Percentiles rank a stretch among this genome's conserved stretches.
Conservation (phyloP, 2,797 vertebrate genomes). For the Pangasius mekongensis region DNA sequence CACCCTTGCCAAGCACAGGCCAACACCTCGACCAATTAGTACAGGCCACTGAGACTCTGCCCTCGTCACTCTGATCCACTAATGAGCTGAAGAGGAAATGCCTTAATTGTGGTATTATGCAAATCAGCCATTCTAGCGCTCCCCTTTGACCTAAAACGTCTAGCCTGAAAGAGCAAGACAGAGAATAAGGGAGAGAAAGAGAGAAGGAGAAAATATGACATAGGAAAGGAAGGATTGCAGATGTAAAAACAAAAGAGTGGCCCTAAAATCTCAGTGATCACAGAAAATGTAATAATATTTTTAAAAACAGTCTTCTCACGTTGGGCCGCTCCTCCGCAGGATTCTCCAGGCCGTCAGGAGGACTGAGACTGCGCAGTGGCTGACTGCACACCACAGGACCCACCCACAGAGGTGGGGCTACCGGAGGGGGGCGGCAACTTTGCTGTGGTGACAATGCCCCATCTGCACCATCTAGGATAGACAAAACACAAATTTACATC, state of each 20-base stretch:
- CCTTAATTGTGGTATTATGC: slow-evolving; percentile 74
- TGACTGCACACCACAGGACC: slow-evolving; percentile 90
- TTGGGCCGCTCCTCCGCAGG: slow-evolving; percentile 81
- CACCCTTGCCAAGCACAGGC: slow-evolving; percentile 75
- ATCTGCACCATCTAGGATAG: slow-evolving; percentile 80
- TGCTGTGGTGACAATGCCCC: slow-evolving; percentile 86
- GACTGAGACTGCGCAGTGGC: slow-evolving; percentile 88
- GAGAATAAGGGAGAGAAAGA: slow-evolving; percentile 7
- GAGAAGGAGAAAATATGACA: slow-evolving; percentile 14
- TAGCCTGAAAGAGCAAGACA: slow-evolving; percentile 31
- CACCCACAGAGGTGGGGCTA: slow-evolving; percentile 67
- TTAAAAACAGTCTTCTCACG: slow-evolving; percentile 65
- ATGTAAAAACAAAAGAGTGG: background rate
- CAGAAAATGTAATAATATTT: background rate
- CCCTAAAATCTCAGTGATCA: background rate
- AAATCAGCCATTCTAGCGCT: slow-evolving; percentile 65
- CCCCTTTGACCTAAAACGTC: slow-evolving; percentile 53
- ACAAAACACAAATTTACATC: background rate
- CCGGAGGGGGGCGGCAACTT: slow-evolving; percentile 83
- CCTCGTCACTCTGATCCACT: slow-evolving; percentile 60
- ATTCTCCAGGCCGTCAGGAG: slow-evolving; percentile 88
- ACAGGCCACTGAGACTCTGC: slow-evolving; percentile 55
- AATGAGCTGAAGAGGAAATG: slow-evolving; percentile 67
- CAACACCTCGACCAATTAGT: slow-evolving; percentile 57
- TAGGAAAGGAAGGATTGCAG: background rate